Base-by-base conservation (phyloP, 2,888 invertebrate genomes). In the Aethes cnicana region DNA sequence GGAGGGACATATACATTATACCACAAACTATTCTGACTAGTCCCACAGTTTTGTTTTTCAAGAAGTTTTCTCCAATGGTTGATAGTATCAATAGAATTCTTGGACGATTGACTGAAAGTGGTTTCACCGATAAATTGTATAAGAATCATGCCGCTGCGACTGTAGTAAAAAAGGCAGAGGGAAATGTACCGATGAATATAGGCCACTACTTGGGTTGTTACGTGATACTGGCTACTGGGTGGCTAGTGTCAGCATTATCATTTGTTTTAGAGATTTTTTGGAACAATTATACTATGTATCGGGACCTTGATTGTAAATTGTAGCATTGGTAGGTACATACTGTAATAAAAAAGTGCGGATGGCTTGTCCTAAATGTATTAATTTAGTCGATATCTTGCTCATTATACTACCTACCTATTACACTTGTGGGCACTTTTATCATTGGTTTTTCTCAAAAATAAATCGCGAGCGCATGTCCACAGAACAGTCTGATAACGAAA, bases 191-290 rank as follows among this genome's bases (percentile, higher is more conserved):
- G 0, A 70, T 86, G 11, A 77, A 72, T 46, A 32, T 76, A 12
- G 61, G 61, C n/a, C 74, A 85, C 62, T 84, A 72, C 47, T 70
- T 77, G 18, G 83, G 83, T 3, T 85, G 84, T 42, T 86, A 82
- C 43, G 55, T 63, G 12, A 58, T 84, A 21, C 56, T 86, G n/a
- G 25, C 79, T 3, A 26, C 62, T 6, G 85, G 86, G 1, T 84
- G 81, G 81, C 35, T 67, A 16, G 9, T 70, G 9, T 81, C 84
- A 0, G 28, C 56, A 5, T 2, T 77, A 14, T 53, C 69, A 17
- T 81, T 82, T 57, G 17, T 72, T n/a, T 25, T 72, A 30, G 85
- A 85, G 71, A 47, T 76, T 3, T 60, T 64, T 58, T 62, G 56
- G n/a, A 69, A 56, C 58, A 56, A 39, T n/a, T 37, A 35, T 39